Base-by-base conservation (phyloP, 2,797 vertebrate species). In the Smutsia temminckii region DNA sequence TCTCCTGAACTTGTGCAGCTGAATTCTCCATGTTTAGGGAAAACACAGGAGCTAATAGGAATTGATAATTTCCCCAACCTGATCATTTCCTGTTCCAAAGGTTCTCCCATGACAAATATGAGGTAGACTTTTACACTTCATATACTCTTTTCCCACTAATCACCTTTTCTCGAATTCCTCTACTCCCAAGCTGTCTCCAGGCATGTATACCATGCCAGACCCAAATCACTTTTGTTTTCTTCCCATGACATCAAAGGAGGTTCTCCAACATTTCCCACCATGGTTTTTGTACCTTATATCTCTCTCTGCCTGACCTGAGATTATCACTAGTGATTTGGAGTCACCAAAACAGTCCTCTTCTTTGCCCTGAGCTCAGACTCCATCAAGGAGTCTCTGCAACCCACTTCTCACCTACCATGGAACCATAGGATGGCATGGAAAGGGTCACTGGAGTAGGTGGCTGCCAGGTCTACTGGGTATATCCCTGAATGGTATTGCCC, bases 41-140 rank as follows among this genome's bases (percentile, higher is more conserved):
- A 94, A 89, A 84, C 69, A 75, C 34, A 91, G 40, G 5, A 81
- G 55, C n/a, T 72, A 57, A 37, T 12, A 89, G 59, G 32, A 93
- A 84, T n/a, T 69, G 55, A 90, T 57, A 5, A 93, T 51, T 95
- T 87, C 57, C 49, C 55, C 42, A 95, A 74, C 68, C n/a, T 88
- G 63, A 81, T 93, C 55, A 83, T 74, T 92, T 85, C 63, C 55
- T 74, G 42, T 11, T 46, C 42, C 49, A 93, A 85, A 94, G 18
- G 23, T 55, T 87, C 68, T 88, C 51, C 89, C 57, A 74, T 46
- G 59, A 78, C 64, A 93, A 88, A 85, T 81, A 72, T 16, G 63
- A 96, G 29, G 37, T 42, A 74, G 18, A 57, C 21, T 84, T 90
- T 68, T 46, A 64, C 23, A 86, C 18, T 71, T 49, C 51, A 92